A percentile compares a stretch with the other conserved stretches of the same genome.
Conservation (phyloP, 2,113 vertebrate genomes). For the Protobothrops flavoviridis region DNA sequence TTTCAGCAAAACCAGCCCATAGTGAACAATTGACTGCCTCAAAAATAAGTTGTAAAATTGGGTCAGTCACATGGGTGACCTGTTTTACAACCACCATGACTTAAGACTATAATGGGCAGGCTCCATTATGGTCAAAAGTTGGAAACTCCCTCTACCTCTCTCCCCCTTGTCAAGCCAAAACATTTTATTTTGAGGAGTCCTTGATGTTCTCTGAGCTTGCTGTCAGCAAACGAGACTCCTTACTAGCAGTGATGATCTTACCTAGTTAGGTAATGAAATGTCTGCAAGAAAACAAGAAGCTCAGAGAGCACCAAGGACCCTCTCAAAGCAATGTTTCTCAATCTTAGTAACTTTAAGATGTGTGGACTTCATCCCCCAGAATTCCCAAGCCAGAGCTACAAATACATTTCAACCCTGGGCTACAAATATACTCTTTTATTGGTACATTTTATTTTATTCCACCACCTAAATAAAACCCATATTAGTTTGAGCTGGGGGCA, state of each 20-base stretch:
- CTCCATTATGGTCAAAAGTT: neutral
- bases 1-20: neutral
- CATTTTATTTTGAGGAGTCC: neutral
- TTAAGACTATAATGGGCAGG: neutral
- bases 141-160: neutral
- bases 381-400: too few species aligned
- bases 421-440: too few species aligned
- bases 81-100: neutral
- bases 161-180: neutral
- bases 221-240: too few species aligned
- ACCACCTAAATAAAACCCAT: neutral
- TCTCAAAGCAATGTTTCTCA: too few species aligned
- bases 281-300: too few species aligned
- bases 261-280: too few species aligned
- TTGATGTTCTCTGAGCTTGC: neutral
- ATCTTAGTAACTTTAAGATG: too few species aligned
- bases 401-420: too few species aligned
- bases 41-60: neutral
- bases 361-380: too few species aligned
- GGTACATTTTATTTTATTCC: neutral
- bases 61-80: neutral
- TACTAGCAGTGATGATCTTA: too few species aligned
- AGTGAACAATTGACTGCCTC: too few species aligned
- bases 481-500: neutral
- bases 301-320: too few species aligned